Conservation (phyloP, 2,113 vertebrate species). For the Machaerirhynchus nigripectus region DNA sequence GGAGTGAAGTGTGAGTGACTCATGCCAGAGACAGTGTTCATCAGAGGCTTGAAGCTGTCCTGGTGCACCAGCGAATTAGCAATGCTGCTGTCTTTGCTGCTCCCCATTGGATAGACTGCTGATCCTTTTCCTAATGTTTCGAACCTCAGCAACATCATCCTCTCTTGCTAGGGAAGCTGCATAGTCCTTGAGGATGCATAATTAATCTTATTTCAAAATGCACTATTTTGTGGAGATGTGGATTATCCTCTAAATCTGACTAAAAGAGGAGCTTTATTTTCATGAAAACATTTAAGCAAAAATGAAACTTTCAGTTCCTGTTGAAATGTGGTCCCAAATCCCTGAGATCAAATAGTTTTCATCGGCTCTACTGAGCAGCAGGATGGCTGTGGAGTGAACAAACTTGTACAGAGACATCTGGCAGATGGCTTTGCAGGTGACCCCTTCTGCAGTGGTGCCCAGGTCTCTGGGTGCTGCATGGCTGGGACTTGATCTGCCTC, state of each 20-base stretch:
- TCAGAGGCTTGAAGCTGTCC: background rate
- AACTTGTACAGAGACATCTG: background rate
- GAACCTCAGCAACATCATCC: background rate
- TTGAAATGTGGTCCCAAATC: background rate
- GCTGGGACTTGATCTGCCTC: background rate
- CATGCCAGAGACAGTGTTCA: background rate
- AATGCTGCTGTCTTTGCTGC: background rate
- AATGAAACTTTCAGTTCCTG: background rate
- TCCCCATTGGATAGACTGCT: background rate
- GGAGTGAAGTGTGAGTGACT: conserved; percentile 30
- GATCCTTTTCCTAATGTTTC: background rate
- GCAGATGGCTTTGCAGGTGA: background rate
- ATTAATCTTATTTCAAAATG: background rate
- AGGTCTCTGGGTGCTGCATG: background rate
- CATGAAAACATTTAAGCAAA: background rate
- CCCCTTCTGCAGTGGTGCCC: background rate
- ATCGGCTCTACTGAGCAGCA: background rate
- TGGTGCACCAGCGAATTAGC: background rate
- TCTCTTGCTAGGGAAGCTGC: background rate
- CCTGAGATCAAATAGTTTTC: background rate
- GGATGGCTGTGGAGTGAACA: background rate
- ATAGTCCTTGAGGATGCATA: background rate
- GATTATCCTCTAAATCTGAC: background rate
- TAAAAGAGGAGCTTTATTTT: background rate
- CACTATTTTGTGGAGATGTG: background rate